Base-by-base conservation (phyloP, 2,888 invertebrate species). In the Plagodis pulveraria region DNA sequence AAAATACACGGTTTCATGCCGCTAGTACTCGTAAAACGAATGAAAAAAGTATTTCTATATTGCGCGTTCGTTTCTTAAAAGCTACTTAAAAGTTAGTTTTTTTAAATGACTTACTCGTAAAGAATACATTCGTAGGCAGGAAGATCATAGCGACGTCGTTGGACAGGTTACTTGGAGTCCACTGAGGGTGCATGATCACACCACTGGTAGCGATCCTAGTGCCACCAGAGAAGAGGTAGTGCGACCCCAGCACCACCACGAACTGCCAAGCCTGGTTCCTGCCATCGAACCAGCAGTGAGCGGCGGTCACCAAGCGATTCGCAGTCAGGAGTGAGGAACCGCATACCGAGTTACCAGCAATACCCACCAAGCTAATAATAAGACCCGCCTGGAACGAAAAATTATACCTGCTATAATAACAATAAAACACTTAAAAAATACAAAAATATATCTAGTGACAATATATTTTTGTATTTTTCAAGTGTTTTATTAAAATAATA, bases 201-300 rank as follows among this genome's bases (percentile, higher is more conserved):
- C 58, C 57, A 6, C 56, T 58, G 7, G 84, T 85, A 1, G 69
- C 36, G 33, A 86, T 73, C 12, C 86, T 73, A 4, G 71, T 76
- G 22, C 87, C 87, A 0, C 84, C 87, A 2, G 41, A 63, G 75
- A 79, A 84, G 32, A 87, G 71, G 58, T 54, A 72, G 7, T 76
- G 70, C 2, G 82, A 78, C 50, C 85, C 86, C 2, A 86, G 74
- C 10, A 86, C 82, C 0, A 83, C 84, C 0, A 59, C 56, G 68
- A 85, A 81, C 65, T 70, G 71, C 56, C 62, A 67, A 5, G 78
- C 86, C 36, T 82, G 82, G 50, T 71, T 71, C 6, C 9, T 0
- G 8, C 81, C 81, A 38, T 86, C 84, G 54, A 65, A 71, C 86
- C 86, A 86, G 71, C 87, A 87, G 69, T 87, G 87, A 9, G 87